Percentiles rank a stretch among this genome's conserved stretches.
phyloP scores from a whole-genome alignment of 2,797 vertebrate species.

The Varecia variegata region DNA sequence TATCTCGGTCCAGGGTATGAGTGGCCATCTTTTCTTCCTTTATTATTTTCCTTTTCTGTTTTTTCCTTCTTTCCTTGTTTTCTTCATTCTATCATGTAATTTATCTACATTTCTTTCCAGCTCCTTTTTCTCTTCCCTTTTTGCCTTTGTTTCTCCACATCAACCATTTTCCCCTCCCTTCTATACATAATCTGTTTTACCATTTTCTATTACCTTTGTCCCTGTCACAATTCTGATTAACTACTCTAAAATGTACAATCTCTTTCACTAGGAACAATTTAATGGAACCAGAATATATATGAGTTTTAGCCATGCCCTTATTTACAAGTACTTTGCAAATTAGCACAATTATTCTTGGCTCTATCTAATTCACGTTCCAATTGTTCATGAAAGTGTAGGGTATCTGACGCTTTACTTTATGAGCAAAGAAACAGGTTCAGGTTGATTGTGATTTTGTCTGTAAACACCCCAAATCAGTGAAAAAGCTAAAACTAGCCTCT shows the following conservation, averaged over 20 bases:
- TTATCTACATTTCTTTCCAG: not conserved
- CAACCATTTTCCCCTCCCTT: not conserved
- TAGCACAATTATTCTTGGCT: not conserved
- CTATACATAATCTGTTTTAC: not conserved
- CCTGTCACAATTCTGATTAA: not conserved
- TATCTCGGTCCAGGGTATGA: not conserved
- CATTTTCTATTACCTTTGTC: not conserved
- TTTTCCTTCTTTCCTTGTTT: not conserved
- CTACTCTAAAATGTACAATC: not conserved
- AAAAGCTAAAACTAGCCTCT: conserved; percentile 9
- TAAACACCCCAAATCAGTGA: not conserved
- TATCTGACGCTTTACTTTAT: not conserved
- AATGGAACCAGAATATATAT: not conserved
- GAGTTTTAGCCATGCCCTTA: not conserved
- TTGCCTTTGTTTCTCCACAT: not conserved
- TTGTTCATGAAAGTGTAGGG: not conserved
- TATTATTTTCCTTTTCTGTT: not conserved
- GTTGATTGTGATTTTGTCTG: conserved; percentile 10
- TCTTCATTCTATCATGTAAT: not conserved
- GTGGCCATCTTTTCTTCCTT: not conserved
- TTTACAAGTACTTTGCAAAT: not conserved
- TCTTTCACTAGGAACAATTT: not conserved
- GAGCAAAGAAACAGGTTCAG: conserved; percentile 19
- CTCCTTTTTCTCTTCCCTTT: not conserved
- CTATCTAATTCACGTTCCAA: not conserved